Percentiles rank a stretch among this genome's conserved stretches.
Evolutionary conservation across 2,888 invertebrate species (phyloP).

Genomic region (Leucophenga montana): DNA sequence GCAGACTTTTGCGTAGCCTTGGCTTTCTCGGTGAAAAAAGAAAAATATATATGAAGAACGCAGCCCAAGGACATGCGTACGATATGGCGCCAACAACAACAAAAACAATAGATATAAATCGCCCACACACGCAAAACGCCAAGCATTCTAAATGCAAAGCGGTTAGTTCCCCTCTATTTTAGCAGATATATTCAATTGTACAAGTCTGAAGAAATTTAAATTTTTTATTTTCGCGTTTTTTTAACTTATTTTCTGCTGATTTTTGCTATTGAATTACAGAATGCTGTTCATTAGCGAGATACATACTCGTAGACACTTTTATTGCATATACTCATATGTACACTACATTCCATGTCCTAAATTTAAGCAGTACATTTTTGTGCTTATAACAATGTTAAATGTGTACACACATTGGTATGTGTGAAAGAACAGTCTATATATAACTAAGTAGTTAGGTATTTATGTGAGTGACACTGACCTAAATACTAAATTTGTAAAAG

Average conservation of each 20-base stretch:
- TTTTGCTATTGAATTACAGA: neutral
- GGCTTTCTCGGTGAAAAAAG: slow-evolving; percentile 27
- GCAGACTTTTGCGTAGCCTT: slow-evolving; percentile 35
- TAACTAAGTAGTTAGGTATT: neutral
- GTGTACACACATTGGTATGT: too few species aligned
- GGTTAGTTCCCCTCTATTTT: neutral
- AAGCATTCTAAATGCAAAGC: neutral
- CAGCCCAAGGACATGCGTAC: slow-evolving; percentile 42
- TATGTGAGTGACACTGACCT: slow-evolving; percentile 40
- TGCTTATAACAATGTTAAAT: too few species aligned
- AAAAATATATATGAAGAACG: slow-evolving; percentile 31
- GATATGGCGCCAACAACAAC: too few species aligned
- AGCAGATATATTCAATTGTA: slow-evolving; percentile 40
- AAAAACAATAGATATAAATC: neutral
- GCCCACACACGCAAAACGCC: slow-evolving; percentile 11
- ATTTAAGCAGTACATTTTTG: too few species aligned
- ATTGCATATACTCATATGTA: too few species aligned
- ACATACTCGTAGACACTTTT: too few species aligned
- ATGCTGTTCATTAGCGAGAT: too few species aligned
- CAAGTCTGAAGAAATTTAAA: slow-evolving; percentile 31
- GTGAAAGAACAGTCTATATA: too few species aligned
- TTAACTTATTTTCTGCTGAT: neutral
- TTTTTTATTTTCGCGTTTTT: neutral
- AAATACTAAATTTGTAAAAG: slow-evolving; percentile 34
- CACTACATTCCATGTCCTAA: too few species aligned